These are phyloP conservation scores for Oreohelix idahoensis DNA, from an alignment of 1,140 invertebrate genomes.

Conservation along the genomic window DNA sequence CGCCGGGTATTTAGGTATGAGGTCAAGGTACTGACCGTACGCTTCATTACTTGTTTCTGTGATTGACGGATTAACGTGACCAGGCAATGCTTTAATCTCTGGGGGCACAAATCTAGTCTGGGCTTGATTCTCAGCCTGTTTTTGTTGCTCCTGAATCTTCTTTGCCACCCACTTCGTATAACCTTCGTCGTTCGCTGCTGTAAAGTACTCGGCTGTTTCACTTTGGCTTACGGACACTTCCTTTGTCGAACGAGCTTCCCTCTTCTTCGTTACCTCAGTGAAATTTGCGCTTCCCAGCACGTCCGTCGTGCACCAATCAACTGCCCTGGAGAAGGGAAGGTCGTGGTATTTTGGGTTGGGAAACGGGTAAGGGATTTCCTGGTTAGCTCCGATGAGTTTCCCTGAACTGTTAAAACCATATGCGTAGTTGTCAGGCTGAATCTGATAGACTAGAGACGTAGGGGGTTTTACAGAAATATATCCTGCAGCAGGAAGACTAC, in stretches of 20 bases:
- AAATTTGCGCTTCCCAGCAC: background rate
- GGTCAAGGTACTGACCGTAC: conserved; percentile 32
- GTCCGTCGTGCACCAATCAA: conserved; percentile 12
- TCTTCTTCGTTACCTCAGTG: background rate
- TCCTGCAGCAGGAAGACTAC: background rate
- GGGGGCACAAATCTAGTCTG: background rate
- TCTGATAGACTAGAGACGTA: background rate
- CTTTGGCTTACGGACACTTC: background rate
- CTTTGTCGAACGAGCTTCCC: background rate
- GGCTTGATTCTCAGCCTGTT: background rate
- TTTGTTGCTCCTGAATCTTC: background rate
- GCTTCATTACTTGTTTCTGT: conserved; percentile 11
- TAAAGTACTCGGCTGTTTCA: conserved; percentile 25
- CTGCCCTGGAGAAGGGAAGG: background rate
- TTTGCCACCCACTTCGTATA: conserved; percentile 18
- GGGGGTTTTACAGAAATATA: background rate
- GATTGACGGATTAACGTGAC: conserved; percentile 16
- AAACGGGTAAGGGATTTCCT: conserved; percentile 13
- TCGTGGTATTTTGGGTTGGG: background rate
- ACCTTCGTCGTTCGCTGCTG: conserved; percentile 37
- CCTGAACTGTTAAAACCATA: conserved; percentile 11
- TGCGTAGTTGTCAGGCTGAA: background rate
- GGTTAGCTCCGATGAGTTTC: conserved; percentile 17
- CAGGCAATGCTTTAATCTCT: conserved; percentile 25
- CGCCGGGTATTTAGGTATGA: background rate